These are phyloP conservation scores for Andrena dorsata DNA, from an alignment of 2,888 invertebrate species.

Conservation along the genomic window DNA sequence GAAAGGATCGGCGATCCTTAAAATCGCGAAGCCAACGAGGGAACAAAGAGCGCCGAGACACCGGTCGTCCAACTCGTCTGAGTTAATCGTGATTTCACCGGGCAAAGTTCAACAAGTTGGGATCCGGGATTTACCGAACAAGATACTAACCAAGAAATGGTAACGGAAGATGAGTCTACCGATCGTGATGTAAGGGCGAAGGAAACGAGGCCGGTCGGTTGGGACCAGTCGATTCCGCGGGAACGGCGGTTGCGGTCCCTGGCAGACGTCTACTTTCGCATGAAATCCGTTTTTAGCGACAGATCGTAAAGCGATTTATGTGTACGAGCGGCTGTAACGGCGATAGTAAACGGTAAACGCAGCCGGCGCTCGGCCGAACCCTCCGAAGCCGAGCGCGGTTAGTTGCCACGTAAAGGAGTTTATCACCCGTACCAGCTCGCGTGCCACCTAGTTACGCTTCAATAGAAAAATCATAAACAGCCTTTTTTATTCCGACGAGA, in stretches of 20 bases:
- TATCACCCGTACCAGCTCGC: conserved; percentile 80
- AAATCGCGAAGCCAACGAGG: conserved; percentile 28
- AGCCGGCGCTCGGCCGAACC: conserved; percentile 65
- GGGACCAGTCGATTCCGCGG: conserved; percentile 22
- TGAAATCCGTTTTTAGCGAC: conserved; percentile 84
- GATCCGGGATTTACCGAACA: too few species aligned
- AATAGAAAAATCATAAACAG: conserved; percentile 82
- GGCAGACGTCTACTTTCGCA: conserved; percentile 77
- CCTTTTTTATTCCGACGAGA: conserved; percentile 59
- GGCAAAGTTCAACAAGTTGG: conserved; percentile 25
- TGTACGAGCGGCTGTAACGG: conserved; percentile 81
- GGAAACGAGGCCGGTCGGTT: neutral
- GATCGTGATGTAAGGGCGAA: neutral
- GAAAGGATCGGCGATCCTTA: conserved; percentile 33
- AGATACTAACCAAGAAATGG: neutral
- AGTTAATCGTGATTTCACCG: neutral
- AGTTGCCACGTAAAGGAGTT: conserved; percentile 83
- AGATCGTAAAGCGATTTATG: conserved; percentile 85
- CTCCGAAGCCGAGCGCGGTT: conserved; percentile 73
- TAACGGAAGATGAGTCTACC: neutral
- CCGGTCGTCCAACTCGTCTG: neutral
- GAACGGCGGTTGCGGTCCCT: conserved; percentile 49
- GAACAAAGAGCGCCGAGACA: conserved; percentile 1
- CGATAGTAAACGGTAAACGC: conserved; percentile 82
- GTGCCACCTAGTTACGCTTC: conserved; percentile 81